A percentile compares a stretch with the other conserved stretches of the same genome.
Conservation (phyloP, 2,888 invertebrate species). For the Antitype chi region DNA sequence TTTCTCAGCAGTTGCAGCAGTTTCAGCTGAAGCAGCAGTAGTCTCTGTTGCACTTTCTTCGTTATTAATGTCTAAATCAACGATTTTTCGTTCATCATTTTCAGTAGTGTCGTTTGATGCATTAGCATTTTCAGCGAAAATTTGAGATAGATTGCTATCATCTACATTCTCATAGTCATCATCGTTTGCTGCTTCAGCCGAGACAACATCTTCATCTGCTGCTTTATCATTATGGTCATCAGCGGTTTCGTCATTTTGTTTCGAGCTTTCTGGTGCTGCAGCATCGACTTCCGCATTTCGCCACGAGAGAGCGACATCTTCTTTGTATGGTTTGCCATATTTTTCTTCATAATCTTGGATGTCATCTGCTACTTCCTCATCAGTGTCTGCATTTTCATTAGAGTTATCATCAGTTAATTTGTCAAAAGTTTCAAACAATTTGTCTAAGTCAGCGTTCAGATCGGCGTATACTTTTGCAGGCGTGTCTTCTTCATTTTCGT, state of each 20-base stretch:
- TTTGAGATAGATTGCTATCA: constrained; percentile 67
- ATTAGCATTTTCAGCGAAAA: constrained; percentile 48
- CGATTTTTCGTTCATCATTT: not conserved
- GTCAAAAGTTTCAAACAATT: constrained; percentile 75
- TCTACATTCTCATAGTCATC: constrained; percentile 69
- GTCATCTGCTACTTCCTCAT: constrained; percentile 45
- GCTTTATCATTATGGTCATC: constrained; percentile 15
- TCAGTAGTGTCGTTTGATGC: not conserved
- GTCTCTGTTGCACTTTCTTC: not conserved
- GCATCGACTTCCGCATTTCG: constrained; percentile 36
- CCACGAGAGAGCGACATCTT: constrained; percentile 58
- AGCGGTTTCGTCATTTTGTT: constrained; percentile 22
- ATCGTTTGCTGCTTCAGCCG: constrained; percentile 42
- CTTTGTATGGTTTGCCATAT: constrained; percentile 64
- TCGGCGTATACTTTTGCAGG: constrained; percentile 75
- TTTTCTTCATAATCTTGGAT: constrained; percentile 71
- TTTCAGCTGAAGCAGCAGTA: not conserved
- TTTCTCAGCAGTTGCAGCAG: too few relatives aligned
- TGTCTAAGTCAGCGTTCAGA: constrained; percentile 77
- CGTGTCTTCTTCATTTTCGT: constrained; percentile 70
- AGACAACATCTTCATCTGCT: not conserved
- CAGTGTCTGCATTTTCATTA: constrained; percentile 46
- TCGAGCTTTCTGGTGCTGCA: constrained; percentile 2
- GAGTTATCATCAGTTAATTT: constrained; percentile 71
- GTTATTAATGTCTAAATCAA: not conserved